Evolutionary conservation across 1,140 invertebrate genomes (phyloP).

Genomic region (Drosophila watanabei): DNA sequence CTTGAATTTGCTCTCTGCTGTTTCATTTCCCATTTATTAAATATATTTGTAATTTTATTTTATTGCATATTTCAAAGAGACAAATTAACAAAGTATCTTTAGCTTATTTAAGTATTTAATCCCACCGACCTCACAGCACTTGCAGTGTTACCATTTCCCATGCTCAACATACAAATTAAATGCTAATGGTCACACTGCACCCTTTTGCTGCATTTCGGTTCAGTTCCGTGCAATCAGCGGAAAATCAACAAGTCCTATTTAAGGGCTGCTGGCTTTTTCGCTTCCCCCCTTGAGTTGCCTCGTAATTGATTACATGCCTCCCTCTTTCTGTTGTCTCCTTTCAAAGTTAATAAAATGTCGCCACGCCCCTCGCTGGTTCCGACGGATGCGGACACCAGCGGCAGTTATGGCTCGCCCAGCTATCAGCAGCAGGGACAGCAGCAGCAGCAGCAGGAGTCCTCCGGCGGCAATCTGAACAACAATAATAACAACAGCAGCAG

Average conservation of each 20-base stretch:
- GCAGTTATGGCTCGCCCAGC: slow-evolving; percentile 69
- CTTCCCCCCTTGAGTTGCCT: background rate
- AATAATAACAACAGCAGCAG: slow-evolving; percentile 66
- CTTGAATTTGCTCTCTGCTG: background rate
- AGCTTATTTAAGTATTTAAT: background rate
- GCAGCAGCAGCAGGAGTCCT: slow-evolving; percentile 66
- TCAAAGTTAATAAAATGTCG: slow-evolving; percentile 89
- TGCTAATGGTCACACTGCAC: background rate
- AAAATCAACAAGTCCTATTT: slow-evolving; percentile 54
- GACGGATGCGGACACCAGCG: slow-evolving; percentile 76
- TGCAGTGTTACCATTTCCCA: background rate
- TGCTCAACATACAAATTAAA: background rate
- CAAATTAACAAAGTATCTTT: too few relatives aligned
- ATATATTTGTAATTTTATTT: background rate
- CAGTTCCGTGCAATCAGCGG: slow-evolving; percentile 43
- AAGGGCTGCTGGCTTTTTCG: background rate
- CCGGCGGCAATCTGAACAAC: slow-evolving; percentile 82
- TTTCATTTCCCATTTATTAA: background rate
- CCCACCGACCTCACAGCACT: background rate
- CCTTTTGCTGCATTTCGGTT: slow-evolving; percentile 25
- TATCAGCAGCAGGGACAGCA: slow-evolving; percentile 79
- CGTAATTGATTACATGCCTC: slow-evolving; percentile 43
- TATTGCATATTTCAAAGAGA: too few relatives aligned
- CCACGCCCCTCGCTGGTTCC: slow-evolving; percentile 88
- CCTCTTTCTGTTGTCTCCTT: slow-evolving; percentile 53